Percentiles rank a stretch among this genome's conserved stretches.
phyloP scores from a whole-genome alignment of 2,113 vertebrate genomes.

The Xenopus tropicalis region UCB_Xtro_10.0 CM004446.2:10042001-10042500 shows the following conservation, averaged over 20 bases:
- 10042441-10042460: too few relatives aligned
- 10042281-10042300: background rate
- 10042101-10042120: constrained; percentile 87
- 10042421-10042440: too few relatives aligned
- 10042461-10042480: too few relatives aligned
- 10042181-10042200: constrained; percentile 44
- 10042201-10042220: constrained; percentile 49
- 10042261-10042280: background rate
- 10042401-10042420: too few relatives aligned
- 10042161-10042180: constrained; percentile 15
- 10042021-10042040: constrained; percentile 1
- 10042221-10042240: constrained; percentile 14
- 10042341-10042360: too few relatives aligned
- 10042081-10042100: constrained; percentile 66
- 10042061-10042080: constrained; percentile 20
- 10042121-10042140: constrained; percentile 83
- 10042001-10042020: background rate
- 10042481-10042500: too few relatives aligned
- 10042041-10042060: background rate
- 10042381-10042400: too few relatives aligned
- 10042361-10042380: too few relatives aligned
- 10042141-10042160: constrained; percentile 72
- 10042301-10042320: too few relatives aligned
- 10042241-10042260: background rate
- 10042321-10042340: too few relatives aligned